Evolutionary conservation across 2,888 invertebrate genomes (phyloP), one percentile per base, ranked within the genome.

Genomic region (Cryptops parisi): DNA sequence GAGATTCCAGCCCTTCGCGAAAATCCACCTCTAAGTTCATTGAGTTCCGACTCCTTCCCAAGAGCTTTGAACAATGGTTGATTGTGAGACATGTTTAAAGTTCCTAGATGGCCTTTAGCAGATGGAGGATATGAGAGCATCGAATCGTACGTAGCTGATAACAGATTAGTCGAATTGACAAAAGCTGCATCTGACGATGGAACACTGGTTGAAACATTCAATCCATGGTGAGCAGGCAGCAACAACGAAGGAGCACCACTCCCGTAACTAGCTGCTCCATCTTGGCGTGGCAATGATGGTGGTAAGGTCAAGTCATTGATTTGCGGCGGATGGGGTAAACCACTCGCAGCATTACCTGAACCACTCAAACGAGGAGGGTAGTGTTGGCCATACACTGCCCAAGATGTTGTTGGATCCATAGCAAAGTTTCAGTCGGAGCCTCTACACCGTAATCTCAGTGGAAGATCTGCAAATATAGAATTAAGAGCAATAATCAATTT

Each of bases 371-470:
- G 55, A 15, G 60, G 55, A 6, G 60, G 58, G 51, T 59, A 59
- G 49, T 60, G 60, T 48, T 60, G 60, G 51, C 57, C 55, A 56
- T 60, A 60, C 22, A 60, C 57, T 47, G 60, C 58, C 60, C 60
- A 60, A 40, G 60, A 54, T 38, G 56, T 55, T 9, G 60, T 57
- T 54, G 60, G 58, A 52, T 60, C 60, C 60, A 60, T 60, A 15
- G 33, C 15, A 33, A n/a, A n/a, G n/a, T n/a, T n/a, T n/a, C n/a
- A n/a, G n/a, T n/a, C n/a, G n/a, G n/a, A n/a, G n/a, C n/a, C n/a
- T n/a, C n/a, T n/a, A n/a, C n/a, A n/a, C n/a, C n/a, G n/a, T n/a
- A n/a, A n/a, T n/a, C n/a, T n/a, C n/a, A n/a, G n/a, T n/a, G n/a
- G n/a, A n/a, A n/a, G n/a, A n/a, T n/a, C n/a, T n/a, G n/a, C n/a